Conservation (phyloP, 2,113 vertebrate species). For the Oryzias curvinotus region DNA sequence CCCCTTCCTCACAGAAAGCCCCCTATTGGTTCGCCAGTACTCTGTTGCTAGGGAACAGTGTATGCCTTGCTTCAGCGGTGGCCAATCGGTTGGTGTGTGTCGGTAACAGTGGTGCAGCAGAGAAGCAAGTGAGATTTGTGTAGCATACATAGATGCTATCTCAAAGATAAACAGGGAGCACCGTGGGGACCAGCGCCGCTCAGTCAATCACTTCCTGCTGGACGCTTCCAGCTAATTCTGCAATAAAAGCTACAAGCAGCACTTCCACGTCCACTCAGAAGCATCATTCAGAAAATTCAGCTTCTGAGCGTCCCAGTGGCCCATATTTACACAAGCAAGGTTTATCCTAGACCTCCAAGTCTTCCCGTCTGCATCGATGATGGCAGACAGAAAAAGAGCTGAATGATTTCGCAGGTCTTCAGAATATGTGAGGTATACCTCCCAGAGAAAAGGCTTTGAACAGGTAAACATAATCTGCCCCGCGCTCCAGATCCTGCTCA, state of each 20-base stretch:
- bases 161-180: constrained; percentile 36
- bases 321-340: constrained; percentile 20
- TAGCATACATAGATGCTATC: constrained; percentile 58
- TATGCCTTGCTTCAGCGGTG: constrained; percentile 75
- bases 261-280: constrained; percentile 3
- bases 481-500: constrained; percentile 4
- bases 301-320: constrained; percentile 26
- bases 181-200: constrained; percentile 12
- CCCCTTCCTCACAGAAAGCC: constrained; percentile 67
- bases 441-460: neutral
- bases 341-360: constrained; percentile 5
- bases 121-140: constrained; percentile 67
- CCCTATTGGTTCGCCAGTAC: constrained; percentile 73
- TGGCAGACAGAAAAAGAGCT: neutral
- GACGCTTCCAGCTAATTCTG: neutral
- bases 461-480: neutral
- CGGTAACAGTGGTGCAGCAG: constrained; percentile 51
- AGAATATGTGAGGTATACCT: neutral
- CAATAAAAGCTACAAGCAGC: constrained; percentile 21
- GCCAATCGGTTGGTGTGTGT: constrained; percentile 72
- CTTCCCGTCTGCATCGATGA: constrained; percentile 6
- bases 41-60: constrained; percentile 84
- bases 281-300: constrained; percentile 18
- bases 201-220: neutral
- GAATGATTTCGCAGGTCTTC: neutral